These are phyloP conservation scores for Chiridota heheva DNA, from an alignment of 35 echinoderm and acorn worm species.

Conservation along the genomic window DNA sequence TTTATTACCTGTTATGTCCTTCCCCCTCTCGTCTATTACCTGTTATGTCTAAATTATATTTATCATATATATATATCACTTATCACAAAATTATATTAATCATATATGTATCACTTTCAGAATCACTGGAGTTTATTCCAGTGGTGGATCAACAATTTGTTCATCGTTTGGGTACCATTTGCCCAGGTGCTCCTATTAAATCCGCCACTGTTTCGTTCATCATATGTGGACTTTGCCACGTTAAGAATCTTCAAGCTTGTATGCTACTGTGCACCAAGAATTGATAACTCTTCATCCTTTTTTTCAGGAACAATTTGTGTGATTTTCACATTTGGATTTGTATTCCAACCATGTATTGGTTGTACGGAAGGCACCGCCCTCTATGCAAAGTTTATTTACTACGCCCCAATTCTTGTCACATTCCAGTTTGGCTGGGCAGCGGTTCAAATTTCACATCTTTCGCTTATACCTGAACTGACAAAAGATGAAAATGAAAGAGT, in stretches of 20 bases:
- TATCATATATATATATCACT: no score
- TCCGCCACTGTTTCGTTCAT: no score
- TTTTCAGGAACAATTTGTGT: constrained; percentile 81
- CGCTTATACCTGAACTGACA: constrained; percentile 89
- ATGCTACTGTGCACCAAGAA: background rate
- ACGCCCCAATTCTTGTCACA: constrained; percentile 81
- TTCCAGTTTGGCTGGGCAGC: constrained; percentile 98
- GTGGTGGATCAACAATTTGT: background rate
- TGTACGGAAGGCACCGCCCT: constrained; percentile 31
- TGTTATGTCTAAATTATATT: no score
- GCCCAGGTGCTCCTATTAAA: no score
- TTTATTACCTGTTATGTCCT: no score
- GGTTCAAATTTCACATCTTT: constrained; percentile 90
- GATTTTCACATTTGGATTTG: constrained; percentile 56
- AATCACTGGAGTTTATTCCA: no score
- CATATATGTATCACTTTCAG: no score
- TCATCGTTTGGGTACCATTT: no score
- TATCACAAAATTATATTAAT: no score
- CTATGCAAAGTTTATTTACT: constrained; percentile 89
- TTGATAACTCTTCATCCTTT: no score
- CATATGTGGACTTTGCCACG: background rate
- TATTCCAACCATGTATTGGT: constrained; percentile 74
- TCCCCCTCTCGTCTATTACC: no score
- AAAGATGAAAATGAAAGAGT: constrained; percentile 66
- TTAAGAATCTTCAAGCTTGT: background rate